These are phyloP conservation scores for Plodia interpunctella DNA, from an alignment of 1,140 invertebrate genomes.

Conservation along the genomic window DNA sequence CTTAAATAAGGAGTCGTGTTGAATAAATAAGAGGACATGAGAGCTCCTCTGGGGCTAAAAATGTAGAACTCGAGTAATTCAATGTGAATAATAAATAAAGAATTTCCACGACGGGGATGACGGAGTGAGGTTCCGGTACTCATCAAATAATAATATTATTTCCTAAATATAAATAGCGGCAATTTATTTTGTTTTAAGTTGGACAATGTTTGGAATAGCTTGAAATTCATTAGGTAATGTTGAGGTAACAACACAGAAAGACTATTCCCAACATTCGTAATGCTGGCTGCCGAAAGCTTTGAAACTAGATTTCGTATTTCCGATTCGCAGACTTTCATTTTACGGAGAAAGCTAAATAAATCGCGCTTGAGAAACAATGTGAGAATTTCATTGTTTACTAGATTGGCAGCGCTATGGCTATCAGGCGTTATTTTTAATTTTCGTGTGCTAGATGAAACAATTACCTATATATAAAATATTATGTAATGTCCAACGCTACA, in stretches of 20 bases:
- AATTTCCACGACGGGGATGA: slow-evolving; percentile 38
- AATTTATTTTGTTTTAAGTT: background rate
- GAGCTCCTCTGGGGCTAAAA: slow-evolving; percentile 49
- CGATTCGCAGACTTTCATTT: slow-evolving; percentile 47
- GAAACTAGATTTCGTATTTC: slow-evolving; percentile 53
- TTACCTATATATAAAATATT: background rate
- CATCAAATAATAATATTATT: slow-evolving; percentile 5
- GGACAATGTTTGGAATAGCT: too few species aligned
- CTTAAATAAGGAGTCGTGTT: slow-evolving; percentile 38
- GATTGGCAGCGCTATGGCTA: background rate
- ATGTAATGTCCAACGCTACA: too few species aligned
- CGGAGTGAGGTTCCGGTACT: slow-evolving; percentile 27
- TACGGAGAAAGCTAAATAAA: slow-evolving; percentile 62
- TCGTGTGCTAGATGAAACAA: background rate
- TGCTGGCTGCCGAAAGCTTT: slow-evolving; percentile 37
- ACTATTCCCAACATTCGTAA: too few species aligned
- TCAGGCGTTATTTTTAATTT: too few species aligned
- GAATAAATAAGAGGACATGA: slow-evolving; percentile 57
- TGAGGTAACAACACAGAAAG: too few species aligned
- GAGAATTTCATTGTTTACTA: slow-evolving; percentile 50
- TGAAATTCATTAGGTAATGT: too few species aligned
- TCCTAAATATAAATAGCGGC: background rate
- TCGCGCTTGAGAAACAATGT: slow-evolving; percentile 59
- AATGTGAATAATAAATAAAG: slow-evolving; percentile 67
- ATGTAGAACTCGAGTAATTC: slow-evolving; percentile 54